Evolutionary conservation across 1,140 invertebrate species (phyloP), one percentile per base, ranked within the genome.

Genomic region (Aradophagus sp.): DNA sequence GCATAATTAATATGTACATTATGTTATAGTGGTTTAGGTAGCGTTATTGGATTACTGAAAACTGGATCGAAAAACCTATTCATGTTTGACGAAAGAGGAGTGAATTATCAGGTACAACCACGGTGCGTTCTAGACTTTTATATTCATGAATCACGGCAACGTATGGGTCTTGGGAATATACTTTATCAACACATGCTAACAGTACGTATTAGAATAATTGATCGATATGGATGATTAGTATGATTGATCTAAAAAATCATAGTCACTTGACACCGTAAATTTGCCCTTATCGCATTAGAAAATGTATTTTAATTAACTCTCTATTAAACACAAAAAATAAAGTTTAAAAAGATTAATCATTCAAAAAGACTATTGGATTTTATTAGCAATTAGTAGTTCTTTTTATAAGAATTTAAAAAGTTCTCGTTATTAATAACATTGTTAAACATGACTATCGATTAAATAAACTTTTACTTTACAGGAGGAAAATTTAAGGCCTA

Each of bases 51-150:
- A 0, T 84, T 96, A 48, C 82, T 97, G 19, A 96, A 96, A 87
- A 90, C 95, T 6, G 94, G 95, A 34, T 88, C 88, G 35, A 97
- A 96, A 83, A 91, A 93, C 76, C 84, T 97, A 7, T 97, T 94
- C 81, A 87, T 97, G 20, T 93, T 93, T 78, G 93, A 96, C 80
- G 86, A 88, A 70, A 80, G 86, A 44, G 90, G 90, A 6, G 84
- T 88, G 34, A 89, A 91, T 70, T 90, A 90, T 78, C 92, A 95
- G 78, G 87, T 92, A 12, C 87, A 90, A 53, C 91, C 93, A 1
- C 84, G 93, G 5, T 96, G 94, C 77, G 88, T 97, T 38, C 84
- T 97, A 36, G 95, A 97, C 78, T 96, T 97, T 85, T 97, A 94
- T 79, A 88, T 97, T 19, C 91, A 95, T 73, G 92, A 93, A 77